These are phyloP conservation scores for Galleria mellonella DNA, from an alignment of 1,140 invertebrate species.

Conservation along the genomic window DNA sequence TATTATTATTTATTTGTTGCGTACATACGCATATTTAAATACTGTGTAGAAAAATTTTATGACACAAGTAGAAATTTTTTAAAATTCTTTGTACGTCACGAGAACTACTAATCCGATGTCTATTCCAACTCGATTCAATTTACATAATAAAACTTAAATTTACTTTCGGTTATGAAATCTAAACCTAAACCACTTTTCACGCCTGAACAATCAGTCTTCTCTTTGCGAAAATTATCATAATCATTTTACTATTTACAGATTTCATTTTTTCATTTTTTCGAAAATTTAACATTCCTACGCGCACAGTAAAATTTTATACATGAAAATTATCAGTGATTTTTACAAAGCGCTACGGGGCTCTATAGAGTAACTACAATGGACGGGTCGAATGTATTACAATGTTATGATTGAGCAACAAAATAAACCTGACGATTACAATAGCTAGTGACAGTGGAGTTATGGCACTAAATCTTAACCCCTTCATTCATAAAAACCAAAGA, in stretches of 20 bases:
- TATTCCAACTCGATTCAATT: conserved; percentile 38
- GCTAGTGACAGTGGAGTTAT: conserved; percentile 19
- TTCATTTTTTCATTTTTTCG: conserved; percentile 23
- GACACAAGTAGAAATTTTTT: too few species aligned
- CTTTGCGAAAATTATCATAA: conserved; percentile 67
- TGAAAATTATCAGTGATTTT: conserved; percentile 17
- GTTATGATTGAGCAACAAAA: conserved; percentile 19
- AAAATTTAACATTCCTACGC: conserved; percentile 18
- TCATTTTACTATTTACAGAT: conserved; percentile 35
- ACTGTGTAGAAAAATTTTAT: too few species aligned
- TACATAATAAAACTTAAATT: conserved; percentile 52
- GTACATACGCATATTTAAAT: too few species aligned
- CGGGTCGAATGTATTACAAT: conserved; percentile 25
- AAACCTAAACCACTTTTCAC: conserved; percentile 58
- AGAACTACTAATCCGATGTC: conserved; percentile 22
- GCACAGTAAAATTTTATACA: conserved; percentile 31
- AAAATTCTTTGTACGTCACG: too few species aligned
- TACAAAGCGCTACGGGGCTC: conserved; percentile 17
- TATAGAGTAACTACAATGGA: conserved; percentile 40
- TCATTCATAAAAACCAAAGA: too few species aligned
- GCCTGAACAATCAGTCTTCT: conserved; percentile 70
- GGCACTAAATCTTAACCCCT: conserved; percentile 23
- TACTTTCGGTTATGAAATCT: conserved; percentile 45
- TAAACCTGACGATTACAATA: conserved; percentile 11
- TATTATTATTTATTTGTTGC: too few species aligned